phyloP scores from a whole-genome alignment of 2,797 vertebrate genomes.

The Myotis vivesi region DNA sequence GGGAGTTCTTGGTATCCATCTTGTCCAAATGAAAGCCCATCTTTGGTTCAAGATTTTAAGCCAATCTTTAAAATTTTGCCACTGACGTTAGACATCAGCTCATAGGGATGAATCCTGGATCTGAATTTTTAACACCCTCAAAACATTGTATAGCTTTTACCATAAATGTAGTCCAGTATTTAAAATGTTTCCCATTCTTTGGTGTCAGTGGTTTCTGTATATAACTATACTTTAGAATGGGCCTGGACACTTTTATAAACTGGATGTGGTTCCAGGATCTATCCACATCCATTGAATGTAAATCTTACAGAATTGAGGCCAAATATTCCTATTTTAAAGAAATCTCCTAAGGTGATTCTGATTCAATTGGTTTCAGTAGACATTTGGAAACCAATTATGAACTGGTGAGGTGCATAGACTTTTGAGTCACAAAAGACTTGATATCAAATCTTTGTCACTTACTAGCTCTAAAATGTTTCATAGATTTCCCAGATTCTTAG shows the following conservation, averaged over 20 bases:
- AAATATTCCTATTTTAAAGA: conserved; percentile 4
- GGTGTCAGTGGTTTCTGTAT: background rate
- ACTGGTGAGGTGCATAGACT: background rate
- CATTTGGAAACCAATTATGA: background rate
- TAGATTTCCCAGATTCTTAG: background rate
- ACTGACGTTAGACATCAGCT: background rate
- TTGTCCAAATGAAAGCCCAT: too few relatives aligned
- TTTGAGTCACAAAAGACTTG: conserved; percentile 11
- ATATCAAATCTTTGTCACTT: background rate
- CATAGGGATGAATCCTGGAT: background rate
- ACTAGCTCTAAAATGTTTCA: background rate
- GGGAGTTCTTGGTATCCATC: too few relatives aligned
- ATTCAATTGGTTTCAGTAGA: background rate
- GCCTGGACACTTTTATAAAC: background rate
- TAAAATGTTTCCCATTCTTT: background rate
- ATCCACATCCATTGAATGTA: background rate
- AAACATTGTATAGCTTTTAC: background rate
- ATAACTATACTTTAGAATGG: background rate
- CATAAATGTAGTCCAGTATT: background rate
- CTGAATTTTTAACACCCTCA: background rate
- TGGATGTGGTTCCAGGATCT: background rate
- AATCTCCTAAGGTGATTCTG: background rate
- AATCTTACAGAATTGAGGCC: background rate
- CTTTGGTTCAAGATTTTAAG: too few relatives aligned
- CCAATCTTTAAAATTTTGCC: background rate